These are phyloP conservation scores for Bombylius discolor DNA, from an alignment of 2,888 invertebrate species.

Conservation along the genomic window DNA sequence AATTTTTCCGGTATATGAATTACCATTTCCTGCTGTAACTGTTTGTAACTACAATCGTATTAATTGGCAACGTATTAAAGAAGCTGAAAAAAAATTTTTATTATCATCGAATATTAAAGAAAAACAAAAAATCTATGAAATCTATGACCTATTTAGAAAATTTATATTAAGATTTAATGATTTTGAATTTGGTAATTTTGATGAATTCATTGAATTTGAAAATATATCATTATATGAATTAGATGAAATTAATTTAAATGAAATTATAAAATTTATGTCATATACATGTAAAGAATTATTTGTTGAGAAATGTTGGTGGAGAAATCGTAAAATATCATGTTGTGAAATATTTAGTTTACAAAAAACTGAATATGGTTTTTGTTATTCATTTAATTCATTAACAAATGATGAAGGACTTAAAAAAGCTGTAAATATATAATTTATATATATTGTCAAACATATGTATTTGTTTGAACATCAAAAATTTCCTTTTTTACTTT, in stretches of 20 bases:
- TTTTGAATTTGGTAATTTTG: constrained; percentile 27
- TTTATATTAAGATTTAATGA: constrained; percentile 24
- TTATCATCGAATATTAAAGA: constrained; percentile 20
- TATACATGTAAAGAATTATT: constrained; percentile 32
- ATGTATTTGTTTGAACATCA: too few relatives aligned
- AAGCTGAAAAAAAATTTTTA: constrained; percentile 21
- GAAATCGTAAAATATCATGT: constrained; percentile 30
- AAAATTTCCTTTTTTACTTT: neutral
- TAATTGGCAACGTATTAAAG: constrained; percentile 26
- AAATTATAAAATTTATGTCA: constrained; percentile 19
- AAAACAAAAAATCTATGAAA: neutral
- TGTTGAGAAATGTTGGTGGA: constrained; percentile 32
- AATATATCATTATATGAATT: constrained; percentile 17
- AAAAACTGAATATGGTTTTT: constrained; percentile 36
- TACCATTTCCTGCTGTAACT: constrained; percentile 30
- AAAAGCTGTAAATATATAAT: constrained; percentile 16
- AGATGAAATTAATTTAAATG: constrained; percentile 22
- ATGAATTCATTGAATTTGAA: constrained; percentile 20
- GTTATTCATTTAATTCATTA: constrained; percentile 38
- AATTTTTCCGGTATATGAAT: constrained; percentile 29
- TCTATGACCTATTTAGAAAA: constrained; percentile 18
- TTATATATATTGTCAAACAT: too few relatives aligned
- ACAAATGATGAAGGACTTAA: constrained; percentile 20
- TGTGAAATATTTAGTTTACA: constrained; percentile 36
- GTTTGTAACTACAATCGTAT: constrained; percentile 30